phyloP scores from a whole-genome alignment of 1,140 invertebrate species.

The Drosophila nebulosa region DNA sequence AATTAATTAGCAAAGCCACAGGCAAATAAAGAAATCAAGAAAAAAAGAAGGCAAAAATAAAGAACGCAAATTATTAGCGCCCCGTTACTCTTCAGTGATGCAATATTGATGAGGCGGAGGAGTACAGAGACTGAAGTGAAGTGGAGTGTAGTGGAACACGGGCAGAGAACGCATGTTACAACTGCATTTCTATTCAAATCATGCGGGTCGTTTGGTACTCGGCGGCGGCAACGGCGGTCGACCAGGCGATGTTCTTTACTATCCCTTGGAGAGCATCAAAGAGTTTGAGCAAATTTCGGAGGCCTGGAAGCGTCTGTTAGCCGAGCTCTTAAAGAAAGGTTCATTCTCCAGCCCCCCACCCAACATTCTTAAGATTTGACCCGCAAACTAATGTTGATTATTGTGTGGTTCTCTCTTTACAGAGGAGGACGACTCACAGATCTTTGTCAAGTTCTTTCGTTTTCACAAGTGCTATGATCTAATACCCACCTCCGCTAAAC shows the following conservation, averaged over 20 bases:
- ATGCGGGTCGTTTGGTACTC: conserved; percentile 84
- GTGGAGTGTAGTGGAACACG: background rate
- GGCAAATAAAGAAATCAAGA: conserved; percentile 16
- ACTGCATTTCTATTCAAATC: conserved; percentile 90
- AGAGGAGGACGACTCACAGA: conserved; percentile 98
- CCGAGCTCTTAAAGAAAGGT: conserved; percentile 88
- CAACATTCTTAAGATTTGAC: background rate
- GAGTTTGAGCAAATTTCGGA: conserved; percentile 90
- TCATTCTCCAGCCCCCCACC: background rate
- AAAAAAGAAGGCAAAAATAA: background rate
- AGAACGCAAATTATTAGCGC: background rate
- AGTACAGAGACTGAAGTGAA: conserved; percentile 3
- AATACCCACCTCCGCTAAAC: conserved; percentile 98
- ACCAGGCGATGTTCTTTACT: conserved; percentile 81
- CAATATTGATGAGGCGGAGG: conserved; percentile 13
- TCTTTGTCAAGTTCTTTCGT: conserved; percentile 99
- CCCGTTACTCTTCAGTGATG: conserved; percentile 34
- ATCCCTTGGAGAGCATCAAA: conserved; percentile 90
- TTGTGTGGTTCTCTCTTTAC: conserved; percentile 83
- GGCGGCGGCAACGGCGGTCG: conserved; percentile 54
- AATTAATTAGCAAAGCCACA: conserved; percentile 2
- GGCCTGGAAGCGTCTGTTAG: conserved; percentile 87
- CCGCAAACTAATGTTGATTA: background rate
- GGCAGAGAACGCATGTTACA: conserved; percentile 84
- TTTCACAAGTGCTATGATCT: conserved; percentile 99